Percentiles rank a stretch among this genome's conserved stretches.
phyloP scores from a whole-genome alignment of 1,140 invertebrate genomes.

The Apis cerana region DNA sequence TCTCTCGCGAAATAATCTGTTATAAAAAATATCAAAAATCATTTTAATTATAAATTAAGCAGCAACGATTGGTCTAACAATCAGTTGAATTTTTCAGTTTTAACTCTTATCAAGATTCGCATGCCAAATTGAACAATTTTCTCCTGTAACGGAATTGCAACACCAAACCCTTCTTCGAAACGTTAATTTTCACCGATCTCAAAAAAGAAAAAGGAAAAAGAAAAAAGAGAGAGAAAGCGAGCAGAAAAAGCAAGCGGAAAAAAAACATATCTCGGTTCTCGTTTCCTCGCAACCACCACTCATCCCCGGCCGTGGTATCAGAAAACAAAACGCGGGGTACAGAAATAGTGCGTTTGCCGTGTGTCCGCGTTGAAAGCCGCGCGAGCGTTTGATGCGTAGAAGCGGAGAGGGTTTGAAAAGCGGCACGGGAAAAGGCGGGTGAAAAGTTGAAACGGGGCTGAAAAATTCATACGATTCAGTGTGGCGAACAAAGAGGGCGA shows the following conservation, averaged over 20 bases:
- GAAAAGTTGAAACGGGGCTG: slow-evolving; percentile 21
- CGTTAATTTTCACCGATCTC: not conserved
- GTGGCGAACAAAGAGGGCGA: not conserved
- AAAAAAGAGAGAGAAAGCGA: not conserved
- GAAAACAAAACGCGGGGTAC: slow-evolving; percentile 18
- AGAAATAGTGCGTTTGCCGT: slow-evolving; percentile 11
- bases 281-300: not conserved
- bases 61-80: too few relatives aligned
- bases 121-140: not conserved
- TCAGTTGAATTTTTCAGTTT: too few relatives aligned
- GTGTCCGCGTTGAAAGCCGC: slow-evolving; percentile 25
- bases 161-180: too few relatives aligned
- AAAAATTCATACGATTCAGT: slow-evolving; percentile 10
- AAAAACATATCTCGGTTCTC: not conserved
- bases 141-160: not conserved
- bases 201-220: too few relatives aligned
- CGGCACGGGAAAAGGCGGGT: not conserved
- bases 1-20: too few relatives aligned
- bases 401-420: slow-evolving; percentile 1
- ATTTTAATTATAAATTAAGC: too few relatives aligned
- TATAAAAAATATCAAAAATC: too few relatives aligned
- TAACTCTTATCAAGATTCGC: too few relatives aligned
- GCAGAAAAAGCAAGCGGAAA: too few relatives aligned
- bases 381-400: slow-evolving; percentile 10
- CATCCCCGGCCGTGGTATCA: not conserved